Evolutionary conservation across 2,113 vertebrate genomes (phyloP), one percentile per base, ranked within the genome.

Genomic region (Cranoglanis bouderius): DNA sequence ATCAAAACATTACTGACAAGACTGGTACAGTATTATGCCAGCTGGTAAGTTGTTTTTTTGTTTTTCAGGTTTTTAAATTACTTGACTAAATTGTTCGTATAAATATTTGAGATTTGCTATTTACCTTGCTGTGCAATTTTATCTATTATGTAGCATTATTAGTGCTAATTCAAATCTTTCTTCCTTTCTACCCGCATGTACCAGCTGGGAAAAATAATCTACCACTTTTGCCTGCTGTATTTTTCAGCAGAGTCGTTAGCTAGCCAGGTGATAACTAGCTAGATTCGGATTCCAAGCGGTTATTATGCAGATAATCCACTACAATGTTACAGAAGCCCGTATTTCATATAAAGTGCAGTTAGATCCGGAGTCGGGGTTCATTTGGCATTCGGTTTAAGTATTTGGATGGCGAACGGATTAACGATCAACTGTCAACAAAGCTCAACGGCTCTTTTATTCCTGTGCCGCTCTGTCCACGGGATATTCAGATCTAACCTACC

Each of bases 401-500:
- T 38, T 19, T 57, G 80, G 13, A 32, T 67, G 18, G 84, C 8
- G 3, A 49, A 46, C 38, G 40, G 38, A 43, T 77, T 78, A 83
- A 16, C 53, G 29, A 35, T 57, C n/a, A 75, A 13, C 82, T 63
- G 67, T 88, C 70, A 84, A 63, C 57, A 87, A 75, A 78, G 46
- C 35, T 29, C 13, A 51, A 43, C 46, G 67, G 18, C 40, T 88
- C 46, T 40, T 84, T 80, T 57, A 55, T 72, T 49, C 84, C 29
- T 74, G 10, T 18, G n/a, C 8, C 21, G 19, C 7, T 21, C 29
- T 32, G 12, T 24, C 9, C 35, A 35, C 49, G 13, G 9, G 32
- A 10, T 7, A n/a, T 16, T 61, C 4, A 59, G 24, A 40, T 40
- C 7, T 78, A 59, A 72, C 57, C 92, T 55, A 95, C 95, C 94